Conservation (phyloP, 2,888 invertebrate genomes). For the Cheiracanthium punctorium region DNA sequence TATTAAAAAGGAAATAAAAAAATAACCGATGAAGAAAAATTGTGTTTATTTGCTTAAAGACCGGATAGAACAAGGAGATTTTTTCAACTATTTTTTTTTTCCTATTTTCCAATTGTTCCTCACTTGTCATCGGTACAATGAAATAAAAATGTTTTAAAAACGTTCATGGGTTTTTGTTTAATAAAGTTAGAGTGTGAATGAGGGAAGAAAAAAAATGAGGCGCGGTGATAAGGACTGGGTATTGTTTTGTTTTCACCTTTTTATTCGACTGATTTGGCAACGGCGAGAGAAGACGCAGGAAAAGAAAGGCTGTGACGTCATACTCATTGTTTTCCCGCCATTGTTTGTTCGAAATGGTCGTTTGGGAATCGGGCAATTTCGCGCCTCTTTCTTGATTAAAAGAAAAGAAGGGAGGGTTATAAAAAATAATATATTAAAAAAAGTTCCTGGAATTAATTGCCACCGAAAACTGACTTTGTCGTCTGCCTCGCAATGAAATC, state of each 20-base stretch:
- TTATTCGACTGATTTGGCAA: conserved; percentile 62
- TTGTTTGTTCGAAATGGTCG: conserved; percentile 70
- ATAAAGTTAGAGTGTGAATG: conserved; percentile 66
- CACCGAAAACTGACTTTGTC: conserved; percentile 67
- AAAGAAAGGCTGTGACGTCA: conserved; percentile 62
- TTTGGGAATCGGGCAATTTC: conserved; percentile 69
- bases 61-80: conserved; percentile 48
- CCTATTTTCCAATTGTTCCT: conserved; percentile 56
- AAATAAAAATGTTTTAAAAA: conserved; percentile 68
- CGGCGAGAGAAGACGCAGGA: conserved; percentile 29
- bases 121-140: conserved; percentile 62
- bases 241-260: conserved; percentile 69
- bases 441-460: conserved; percentile 64
- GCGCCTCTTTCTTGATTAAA: conserved; percentile 69
- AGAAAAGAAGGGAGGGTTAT: conserved; percentile 43
- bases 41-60: conserved; percentile 69
- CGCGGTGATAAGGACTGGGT: conserved; percentile 56
- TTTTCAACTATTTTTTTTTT: conserved; percentile 37
- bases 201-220: conserved; percentile 8
- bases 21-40: conserved; percentile 48
- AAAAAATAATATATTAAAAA: conserved; percentile 41
- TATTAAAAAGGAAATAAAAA: conserved; percentile 39
- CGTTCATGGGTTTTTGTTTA: conserved; percentile 68
- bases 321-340: conserved; percentile 70
- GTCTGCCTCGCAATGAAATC: conserved; percentile 63